Percentiles rank a stretch among this genome's conserved stretches.
Evolutionary conservation across 2,888 invertebrate species (phyloP).

Genomic region (Strigamia transsilvanica): DNA sequence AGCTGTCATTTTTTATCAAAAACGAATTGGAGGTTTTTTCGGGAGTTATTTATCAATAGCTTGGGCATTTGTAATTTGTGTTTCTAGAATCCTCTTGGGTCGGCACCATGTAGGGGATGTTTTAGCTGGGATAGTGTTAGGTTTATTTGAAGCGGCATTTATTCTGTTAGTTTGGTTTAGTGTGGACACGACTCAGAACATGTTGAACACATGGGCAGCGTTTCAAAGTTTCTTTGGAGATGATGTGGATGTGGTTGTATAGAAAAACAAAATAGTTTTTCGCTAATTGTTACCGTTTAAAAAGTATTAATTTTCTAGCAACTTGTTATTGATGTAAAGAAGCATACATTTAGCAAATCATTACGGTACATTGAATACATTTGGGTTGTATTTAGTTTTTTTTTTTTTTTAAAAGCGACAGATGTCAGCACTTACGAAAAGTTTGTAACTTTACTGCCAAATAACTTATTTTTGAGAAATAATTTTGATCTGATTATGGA

Average conservation of each 20-base stretch:
- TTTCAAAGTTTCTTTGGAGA: conserved; percentile 12
- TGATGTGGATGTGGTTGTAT: background rate
- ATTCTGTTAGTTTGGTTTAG: conserved; percentile 76
- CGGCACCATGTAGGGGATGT: conserved; percentile 90
- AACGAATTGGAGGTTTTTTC: conserved; percentile 44
- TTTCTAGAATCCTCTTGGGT: conserved; percentile 82
- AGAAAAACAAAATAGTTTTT: background rate
- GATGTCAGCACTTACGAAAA: no score
- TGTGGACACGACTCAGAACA: background rate
- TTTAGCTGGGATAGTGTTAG: conserved; percentile 76
- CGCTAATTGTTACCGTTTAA: no score
- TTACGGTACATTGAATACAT: no score
- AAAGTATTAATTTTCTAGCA: no score
- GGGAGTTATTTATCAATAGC: conserved; percentile 67
- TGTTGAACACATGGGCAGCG: background rate
- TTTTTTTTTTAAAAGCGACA: no score
- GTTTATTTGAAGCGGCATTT: conserved; percentile 73
- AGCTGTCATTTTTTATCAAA: conserved; percentile 68
- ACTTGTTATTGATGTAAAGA: no score
- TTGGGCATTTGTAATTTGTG: conserved; percentile 78
- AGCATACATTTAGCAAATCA: no score
- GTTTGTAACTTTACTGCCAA: no score
- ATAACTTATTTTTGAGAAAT: no score
- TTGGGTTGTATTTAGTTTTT: no score
- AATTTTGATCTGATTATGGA: no score